These are phyloP conservation scores for Halcyon chelicuti DNA, from an alignment of 2,797 vertebrate species.

Conservation along the genomic window DNA sequence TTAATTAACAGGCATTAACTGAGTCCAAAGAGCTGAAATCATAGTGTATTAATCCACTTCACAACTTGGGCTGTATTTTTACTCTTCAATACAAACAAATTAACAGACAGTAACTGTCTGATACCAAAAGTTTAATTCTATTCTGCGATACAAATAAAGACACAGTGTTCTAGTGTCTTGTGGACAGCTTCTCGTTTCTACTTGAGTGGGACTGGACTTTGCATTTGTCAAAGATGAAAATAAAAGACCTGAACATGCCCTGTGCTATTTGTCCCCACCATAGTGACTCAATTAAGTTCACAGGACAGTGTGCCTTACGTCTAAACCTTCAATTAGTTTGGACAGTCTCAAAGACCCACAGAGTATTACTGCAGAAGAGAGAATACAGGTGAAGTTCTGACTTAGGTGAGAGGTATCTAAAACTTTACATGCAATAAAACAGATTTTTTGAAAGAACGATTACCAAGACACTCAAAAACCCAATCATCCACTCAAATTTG, in stretches of 20 bases:
- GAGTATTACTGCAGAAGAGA: background rate
- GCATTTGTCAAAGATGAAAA: background rate
- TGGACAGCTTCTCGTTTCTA: background rate
- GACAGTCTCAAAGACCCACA: background rate
- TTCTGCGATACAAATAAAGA: background rate
- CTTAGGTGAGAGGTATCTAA: background rate
- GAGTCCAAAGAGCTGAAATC: conserved; percentile 23
- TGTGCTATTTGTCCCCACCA: background rate
- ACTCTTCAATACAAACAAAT: conserved; percentile 13
- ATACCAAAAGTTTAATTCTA: background rate
- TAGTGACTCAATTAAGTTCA: background rate
- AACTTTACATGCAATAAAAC: background rate
- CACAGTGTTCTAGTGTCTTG: background rate
- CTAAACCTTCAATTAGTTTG: background rate
- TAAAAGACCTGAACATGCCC: background rate
- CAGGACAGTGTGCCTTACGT: background rate
- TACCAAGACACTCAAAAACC: background rate
- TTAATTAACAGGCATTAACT: conserved; percentile 50
- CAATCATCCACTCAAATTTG: background rate
- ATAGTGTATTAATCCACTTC: conserved; percentile 44
- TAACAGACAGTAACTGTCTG: background rate
- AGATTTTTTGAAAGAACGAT: background rate
- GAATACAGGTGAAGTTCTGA: background rate
- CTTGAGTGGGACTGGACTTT: background rate
- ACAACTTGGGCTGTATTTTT: background rate